A percentile compares a stretch with the other conserved stretches of the same genome.
phyloP scores from a whole-genome alignment of 2,888 invertebrate genomes.

The Cloeon dipterum region DNA sequence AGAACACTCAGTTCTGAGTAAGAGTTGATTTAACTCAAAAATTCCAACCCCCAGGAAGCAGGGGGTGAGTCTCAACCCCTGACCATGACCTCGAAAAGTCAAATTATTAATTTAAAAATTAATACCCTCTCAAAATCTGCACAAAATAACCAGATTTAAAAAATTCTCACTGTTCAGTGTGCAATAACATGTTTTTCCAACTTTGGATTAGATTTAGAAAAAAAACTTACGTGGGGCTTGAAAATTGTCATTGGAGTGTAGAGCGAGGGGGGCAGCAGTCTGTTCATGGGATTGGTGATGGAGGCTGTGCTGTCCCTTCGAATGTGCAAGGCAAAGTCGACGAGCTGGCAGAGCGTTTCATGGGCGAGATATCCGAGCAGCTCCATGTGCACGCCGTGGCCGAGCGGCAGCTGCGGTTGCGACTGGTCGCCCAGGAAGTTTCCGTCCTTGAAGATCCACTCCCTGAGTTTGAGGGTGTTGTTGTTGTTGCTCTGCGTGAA shows the following conservation, averaged over 20 bases:
- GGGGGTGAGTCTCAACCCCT: too few relatives aligned
- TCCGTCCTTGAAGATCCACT: conserved; percentile 16
- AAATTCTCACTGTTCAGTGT: too few relatives aligned
- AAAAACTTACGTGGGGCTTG: conserved; percentile 29
- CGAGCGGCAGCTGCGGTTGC: conserved; percentile 4
- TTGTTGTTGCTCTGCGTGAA: conserved; percentile 27
- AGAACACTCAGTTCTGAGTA: too few relatives aligned
- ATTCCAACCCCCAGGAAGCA: too few relatives aligned
- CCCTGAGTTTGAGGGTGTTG: conserved; percentile 16
- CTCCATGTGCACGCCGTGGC: conserved; percentile 23
- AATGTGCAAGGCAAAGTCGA: conserved; percentile 61
- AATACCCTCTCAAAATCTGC: too few relatives aligned
- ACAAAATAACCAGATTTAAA: too few relatives aligned
- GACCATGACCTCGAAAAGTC: too few relatives aligned
- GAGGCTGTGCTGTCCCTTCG: conserved; percentile 49
- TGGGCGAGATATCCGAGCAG: conserved; percentile 68
- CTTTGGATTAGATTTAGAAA: too few relatives aligned
- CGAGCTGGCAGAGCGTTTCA: conserved; percentile 73
- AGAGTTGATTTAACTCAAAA: too few relatives aligned
- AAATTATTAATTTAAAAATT: too few relatives aligned
- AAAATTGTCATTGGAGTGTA: conserved; percentile 36
- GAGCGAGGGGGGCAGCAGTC: conserved; percentile 33
- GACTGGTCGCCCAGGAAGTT: conserved; percentile 9
- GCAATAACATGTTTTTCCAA: too few relatives aligned
- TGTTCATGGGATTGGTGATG: conserved; percentile 30